A percentile compares a stretch with the other conserved stretches of the same genome.
phyloP scores from a whole-genome alignment of 2,113 vertebrate species.

The Myxocyprinus asiaticus region DNA sequence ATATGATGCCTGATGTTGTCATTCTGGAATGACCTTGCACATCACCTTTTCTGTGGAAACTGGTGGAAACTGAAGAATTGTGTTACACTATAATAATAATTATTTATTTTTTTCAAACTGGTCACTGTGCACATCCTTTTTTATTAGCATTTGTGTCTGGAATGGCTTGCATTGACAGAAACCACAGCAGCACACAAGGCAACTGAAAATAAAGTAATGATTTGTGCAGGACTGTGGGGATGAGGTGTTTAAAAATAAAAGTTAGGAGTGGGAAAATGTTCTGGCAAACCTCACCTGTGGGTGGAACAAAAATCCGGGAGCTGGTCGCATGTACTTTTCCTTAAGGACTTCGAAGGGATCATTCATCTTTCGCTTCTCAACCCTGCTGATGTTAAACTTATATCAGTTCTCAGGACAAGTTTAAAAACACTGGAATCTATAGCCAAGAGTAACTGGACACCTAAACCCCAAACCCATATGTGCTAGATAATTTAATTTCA shows the following conservation, averaged over 20 bases:
- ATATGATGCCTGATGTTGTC: too few species aligned
- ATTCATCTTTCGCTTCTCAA: slow-evolving; percentile 98
- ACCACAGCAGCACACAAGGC: neutral
- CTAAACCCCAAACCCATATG: too few species aligned
- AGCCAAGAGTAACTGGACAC: too few species aligned
- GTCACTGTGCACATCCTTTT: neutral
- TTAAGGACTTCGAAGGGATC: slow-evolving; percentile 98
- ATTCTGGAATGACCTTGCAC: too few species aligned
- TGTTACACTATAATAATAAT: too few species aligned
- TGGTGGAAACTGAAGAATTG: too few species aligned
- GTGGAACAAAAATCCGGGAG: slow-evolving; percentile 96
- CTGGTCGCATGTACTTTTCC: slow-evolving; percentile 97
- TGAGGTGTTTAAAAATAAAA: slow-evolving; percentile 4
- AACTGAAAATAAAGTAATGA: slow-evolving; percentile 12
- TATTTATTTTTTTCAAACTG: neutral
- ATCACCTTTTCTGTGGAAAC: too few species aligned
- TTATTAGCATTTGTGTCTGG: slow-evolving; percentile 7
- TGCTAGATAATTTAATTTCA: too few species aligned
- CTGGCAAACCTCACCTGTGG: slow-evolving; percentile 84
- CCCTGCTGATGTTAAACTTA: slow-evolving; percentile 95
- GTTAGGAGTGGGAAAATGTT: slow-evolving; percentile 18
- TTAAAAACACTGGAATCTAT: too few species aligned
- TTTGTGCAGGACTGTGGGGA: neutral
- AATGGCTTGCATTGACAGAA: slow-evolving; percentile 14
- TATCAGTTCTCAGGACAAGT: slow-evolving; percentile 67